Percentiles rank a stretch among this genome's conserved stretches.
Conservation (phyloP, 2,888 invertebrate genomes). For the Anoplius nigerrimus region DNA sequence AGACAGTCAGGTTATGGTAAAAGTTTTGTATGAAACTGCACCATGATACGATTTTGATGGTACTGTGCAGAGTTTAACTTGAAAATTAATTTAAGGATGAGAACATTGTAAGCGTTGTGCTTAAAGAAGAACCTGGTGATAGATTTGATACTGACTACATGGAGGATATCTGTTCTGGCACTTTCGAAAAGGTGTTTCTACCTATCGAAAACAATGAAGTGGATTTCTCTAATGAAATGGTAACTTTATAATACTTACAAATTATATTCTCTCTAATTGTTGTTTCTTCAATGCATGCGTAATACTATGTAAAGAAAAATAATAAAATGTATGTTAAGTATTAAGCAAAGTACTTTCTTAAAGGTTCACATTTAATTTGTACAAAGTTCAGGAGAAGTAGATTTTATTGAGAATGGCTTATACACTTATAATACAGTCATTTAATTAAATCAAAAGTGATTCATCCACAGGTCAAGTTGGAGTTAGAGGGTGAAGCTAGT, state of each 20-base stretch:
- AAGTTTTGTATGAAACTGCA: conserved; percentile 60
- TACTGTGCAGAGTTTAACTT: conserved; percentile 54
- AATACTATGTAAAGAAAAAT: no score
- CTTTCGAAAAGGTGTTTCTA: conserved; percentile 71
- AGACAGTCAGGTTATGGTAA: conserved; percentile 71
- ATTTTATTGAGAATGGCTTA: background rate
- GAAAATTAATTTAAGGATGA: conserved; percentile 68
- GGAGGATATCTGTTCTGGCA: conserved; percentile 71
- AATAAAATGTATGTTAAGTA: no score
- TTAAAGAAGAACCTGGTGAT: conserved; percentile 69
- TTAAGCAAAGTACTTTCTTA: no score
- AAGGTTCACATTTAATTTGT: no score
- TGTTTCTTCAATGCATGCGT: no score
- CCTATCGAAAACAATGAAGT: conserved; percentile 70
- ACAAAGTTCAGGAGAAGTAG: no score
- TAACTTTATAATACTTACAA: conserved; percentile 43
- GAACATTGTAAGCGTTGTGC: conserved; percentile 69
- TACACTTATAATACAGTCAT: background rate
- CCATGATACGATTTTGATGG: conserved; percentile 44
- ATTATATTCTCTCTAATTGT: no score
- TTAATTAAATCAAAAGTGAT: no score
- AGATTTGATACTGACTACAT: conserved; percentile 69
- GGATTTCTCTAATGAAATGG: conserved; percentile 72
- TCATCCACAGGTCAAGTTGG: conserved; percentile 66
- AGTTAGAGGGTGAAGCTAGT: conserved; percentile 66